A percentile compares a stretch with the other conserved stretches of the same genome.
Evolutionary conservation across 2,113 vertebrate genomes (phyloP).

Genomic region (Neopipo cinnamomea): DNA sequence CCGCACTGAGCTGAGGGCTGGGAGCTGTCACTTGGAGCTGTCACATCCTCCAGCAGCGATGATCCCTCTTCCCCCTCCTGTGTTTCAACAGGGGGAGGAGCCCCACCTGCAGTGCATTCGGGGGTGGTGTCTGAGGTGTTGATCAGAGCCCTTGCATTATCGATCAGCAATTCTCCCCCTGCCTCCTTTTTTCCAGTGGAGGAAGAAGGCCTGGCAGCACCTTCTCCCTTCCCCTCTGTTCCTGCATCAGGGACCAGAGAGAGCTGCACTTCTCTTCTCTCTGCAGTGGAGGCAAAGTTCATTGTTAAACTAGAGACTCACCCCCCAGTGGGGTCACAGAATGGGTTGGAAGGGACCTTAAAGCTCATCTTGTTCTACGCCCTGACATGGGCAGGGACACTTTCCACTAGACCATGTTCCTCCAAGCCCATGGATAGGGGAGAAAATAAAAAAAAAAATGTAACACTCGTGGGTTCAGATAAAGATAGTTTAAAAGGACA

Average conservation of each 20-base stretch:
- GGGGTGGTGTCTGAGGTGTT: background rate
- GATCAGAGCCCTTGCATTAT: background rate
- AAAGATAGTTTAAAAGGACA: background rate
- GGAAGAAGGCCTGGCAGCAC: background rate
- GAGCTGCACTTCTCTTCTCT: background rate
- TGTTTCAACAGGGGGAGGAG: background rate
- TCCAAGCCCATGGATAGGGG: background rate
- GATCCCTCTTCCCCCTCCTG: background rate
- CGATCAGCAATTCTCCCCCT: background rate
- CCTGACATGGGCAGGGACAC: background rate
- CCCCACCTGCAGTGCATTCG: background rate
- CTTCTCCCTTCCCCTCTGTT: background rate
- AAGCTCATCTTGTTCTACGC: background rate
- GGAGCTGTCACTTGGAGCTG: accelerated
- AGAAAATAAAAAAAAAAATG: background rate
- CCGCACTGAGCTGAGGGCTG: accelerated
- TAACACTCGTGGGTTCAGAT: background rate
- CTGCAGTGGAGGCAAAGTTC: background rate
- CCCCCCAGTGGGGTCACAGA: accelerated
- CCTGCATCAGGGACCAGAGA: background rate
- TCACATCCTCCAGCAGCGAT: background rate
- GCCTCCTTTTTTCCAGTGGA: background rate
- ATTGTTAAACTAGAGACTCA: background rate
- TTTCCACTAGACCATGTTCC: background rate
- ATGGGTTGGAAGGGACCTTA: background rate